These are phyloP conservation scores for Synanthedon myopaeformis DNA, from an alignment of 2,888 invertebrate species.

Conservation along the genomic window DNA sequence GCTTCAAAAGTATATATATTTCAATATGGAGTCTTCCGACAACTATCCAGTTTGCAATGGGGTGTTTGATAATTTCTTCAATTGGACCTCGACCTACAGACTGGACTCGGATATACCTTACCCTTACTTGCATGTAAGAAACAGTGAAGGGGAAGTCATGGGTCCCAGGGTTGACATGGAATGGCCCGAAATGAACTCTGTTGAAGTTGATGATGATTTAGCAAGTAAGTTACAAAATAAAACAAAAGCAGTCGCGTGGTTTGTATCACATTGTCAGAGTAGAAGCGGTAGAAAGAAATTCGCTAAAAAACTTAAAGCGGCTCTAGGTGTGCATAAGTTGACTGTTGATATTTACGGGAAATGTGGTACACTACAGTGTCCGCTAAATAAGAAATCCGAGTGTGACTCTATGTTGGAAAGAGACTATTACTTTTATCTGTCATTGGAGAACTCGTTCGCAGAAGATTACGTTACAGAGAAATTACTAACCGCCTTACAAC, in stretches of 20 bases:
- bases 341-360: slow-evolving; percentile 66
- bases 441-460: slow-evolving; percentile 80
- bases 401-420: slow-evolving; percentile 46
- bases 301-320: slow-evolving; percentile 25
- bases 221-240: slow-evolving; percentile 28
- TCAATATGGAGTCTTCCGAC: slow-evolving; percentile 51
- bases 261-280: slow-evolving; percentile 45
- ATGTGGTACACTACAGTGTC: slow-evolving; percentile 54
- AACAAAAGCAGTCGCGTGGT: slow-evolving; percentile 54
- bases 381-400: slow-evolving; percentile 16
- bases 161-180: slow-evolving; percentile 37
- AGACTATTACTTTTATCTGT: slow-evolving; percentile 79
- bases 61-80: slow-evolving; percentile 45
- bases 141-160: slow-evolving; percentile 27
- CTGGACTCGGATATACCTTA: slow-evolving; percentile 48
- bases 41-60: slow-evolving; percentile 40
- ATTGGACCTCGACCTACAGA: slow-evolving; percentile 56
- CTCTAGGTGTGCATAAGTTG: slow-evolving; percentile 21
- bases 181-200: slow-evolving; percentile 20
- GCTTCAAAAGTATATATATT: slow-evolving; percentile 48
- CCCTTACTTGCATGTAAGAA: slow-evolving; percentile 37
- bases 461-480: slow-evolving; percentile 69
- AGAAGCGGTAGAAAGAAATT: slow-evolving; percentile 31
- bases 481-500: slow-evolving; percentile 69
- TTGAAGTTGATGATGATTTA: slow-evolving; percentile 17